Percentiles rank a stretch among this genome's conserved stretches.
phyloP scores from a whole-genome alignment of 2,113 vertebrate species.

The Crotalus helleri region DNA sequence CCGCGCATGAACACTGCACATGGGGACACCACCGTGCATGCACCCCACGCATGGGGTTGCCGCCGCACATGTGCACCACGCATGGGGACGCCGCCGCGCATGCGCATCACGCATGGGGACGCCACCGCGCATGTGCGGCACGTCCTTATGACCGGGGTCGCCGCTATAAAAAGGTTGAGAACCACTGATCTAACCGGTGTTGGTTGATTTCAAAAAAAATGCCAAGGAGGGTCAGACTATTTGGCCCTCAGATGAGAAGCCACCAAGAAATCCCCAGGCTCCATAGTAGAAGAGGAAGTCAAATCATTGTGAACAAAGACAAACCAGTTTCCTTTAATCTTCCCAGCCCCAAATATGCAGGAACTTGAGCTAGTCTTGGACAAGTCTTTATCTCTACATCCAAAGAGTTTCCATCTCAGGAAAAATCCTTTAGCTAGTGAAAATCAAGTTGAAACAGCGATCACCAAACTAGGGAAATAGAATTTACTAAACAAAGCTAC shows the following conservation, averaged over 20 bases:
- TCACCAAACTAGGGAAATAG: not conserved
- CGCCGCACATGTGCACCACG: no score
- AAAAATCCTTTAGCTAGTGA: not conserved
- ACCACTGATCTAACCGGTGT: not conserved
- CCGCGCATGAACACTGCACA: no score
- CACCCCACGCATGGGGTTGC: no score
- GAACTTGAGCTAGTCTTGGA: not conserved
- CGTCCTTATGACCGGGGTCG: no score
- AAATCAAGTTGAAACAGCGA: not conserved
- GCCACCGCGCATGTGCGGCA: no score
- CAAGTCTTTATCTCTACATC: not conserved
- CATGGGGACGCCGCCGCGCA: no score
- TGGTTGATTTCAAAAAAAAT: not conserved
- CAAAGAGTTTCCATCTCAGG: not conserved
- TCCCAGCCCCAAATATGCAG: not conserved
- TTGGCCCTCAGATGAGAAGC: not conserved
- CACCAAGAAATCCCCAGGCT: not conserved
- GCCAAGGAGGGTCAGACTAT: not conserved
- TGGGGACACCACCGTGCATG: no score
- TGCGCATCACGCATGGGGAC: no score
- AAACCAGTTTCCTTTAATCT: not conserved
- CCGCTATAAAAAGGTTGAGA: no score
- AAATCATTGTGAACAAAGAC: not conserved
- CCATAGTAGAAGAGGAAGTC: not conserved
- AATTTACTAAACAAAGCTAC: not conserved